Conservation (phyloP, 2,113 vertebrate genomes). For the Marmota monax region DNA sequence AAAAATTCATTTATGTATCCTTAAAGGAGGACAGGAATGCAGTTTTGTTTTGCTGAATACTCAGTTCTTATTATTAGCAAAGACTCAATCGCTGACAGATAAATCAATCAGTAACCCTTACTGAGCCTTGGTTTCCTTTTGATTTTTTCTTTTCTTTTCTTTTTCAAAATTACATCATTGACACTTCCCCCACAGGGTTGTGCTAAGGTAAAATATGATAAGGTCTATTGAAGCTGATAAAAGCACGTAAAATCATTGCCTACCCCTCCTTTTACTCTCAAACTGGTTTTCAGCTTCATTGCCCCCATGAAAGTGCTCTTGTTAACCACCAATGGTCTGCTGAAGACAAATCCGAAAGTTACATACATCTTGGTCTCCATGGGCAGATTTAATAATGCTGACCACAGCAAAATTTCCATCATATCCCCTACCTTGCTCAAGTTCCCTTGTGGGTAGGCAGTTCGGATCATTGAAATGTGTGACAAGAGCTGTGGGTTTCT, state of each 20-base stretch:
- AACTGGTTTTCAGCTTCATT: background rate
- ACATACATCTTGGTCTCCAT: background rate
- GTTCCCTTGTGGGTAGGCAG: background rate
- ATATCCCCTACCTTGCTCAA: background rate
- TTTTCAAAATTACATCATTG: background rate
- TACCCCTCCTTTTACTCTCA: background rate
- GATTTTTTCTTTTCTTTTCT: background rate
- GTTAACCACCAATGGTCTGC: background rate
- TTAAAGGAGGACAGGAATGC: background rate
- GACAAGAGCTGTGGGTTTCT: background rate
- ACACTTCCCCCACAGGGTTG: background rate
- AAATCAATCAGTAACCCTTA: background rate
- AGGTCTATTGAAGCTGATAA: background rate
- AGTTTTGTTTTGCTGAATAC: background rate
- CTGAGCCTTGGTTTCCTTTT: background rate
- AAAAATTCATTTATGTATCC: background rate
- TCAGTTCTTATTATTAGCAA: background rate
- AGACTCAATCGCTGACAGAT: background rate
- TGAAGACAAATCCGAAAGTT: background rate
- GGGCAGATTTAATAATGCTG: background rate
- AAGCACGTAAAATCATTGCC: background rate
- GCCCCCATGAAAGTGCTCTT: background rate
- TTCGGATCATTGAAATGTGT: background rate
- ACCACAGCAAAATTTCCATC: background rate
- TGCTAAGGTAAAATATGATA: background rate